Conservation (phyloP, 30 jellyfish, hydroid and myxozoan genomes). For the Turritopsis rubra region DNA sequence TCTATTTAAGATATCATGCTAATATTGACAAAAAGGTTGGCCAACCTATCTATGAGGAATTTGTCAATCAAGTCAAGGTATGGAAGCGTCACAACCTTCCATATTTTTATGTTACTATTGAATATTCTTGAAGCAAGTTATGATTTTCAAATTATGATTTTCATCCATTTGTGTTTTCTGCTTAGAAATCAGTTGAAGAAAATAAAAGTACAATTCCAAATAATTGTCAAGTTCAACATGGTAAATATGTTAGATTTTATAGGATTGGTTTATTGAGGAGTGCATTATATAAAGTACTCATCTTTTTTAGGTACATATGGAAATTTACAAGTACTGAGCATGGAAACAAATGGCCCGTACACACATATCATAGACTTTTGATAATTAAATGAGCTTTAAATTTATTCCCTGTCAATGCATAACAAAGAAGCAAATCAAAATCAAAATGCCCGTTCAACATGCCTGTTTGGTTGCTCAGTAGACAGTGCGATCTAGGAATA, state of each 20-base stretch:
- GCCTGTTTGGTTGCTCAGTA: too few relatives aligned
- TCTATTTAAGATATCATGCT: slow-evolving; percentile 77
- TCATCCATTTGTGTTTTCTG: too few relatives aligned
- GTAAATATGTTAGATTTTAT: not conserved
- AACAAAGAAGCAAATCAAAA: not conserved
- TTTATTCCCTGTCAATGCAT: not conserved
- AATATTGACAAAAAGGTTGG: slow-evolving; percentile 69
- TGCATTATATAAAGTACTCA: not conserved
- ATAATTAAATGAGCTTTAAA: not conserved
- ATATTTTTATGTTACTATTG: not conserved
- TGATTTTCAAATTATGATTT: not conserved
- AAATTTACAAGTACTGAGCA: slow-evolving; percentile 61
- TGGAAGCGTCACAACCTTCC: not conserved
- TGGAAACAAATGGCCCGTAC: slow-evolving; percentile 94
- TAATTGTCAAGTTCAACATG: slow-evolving; percentile 19
- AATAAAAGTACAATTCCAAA: slow-evolving; percentile 21
- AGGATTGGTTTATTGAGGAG: not conserved
- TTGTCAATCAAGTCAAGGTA: slow-evolving; percentile 46
- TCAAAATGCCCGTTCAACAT: too few relatives aligned
- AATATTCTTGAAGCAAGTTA: not conserved
- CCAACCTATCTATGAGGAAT: slow-evolving; percentile 35
- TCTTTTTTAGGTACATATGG: slow-evolving; percentile 80
- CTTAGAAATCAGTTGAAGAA: slow-evolving; percentile 13
- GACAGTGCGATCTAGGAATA: too few relatives aligned
- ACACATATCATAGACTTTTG: slow-evolving; percentile 61